These are phyloP conservation scores for Empis stercorea DNA, from an alignment of 2,888 invertebrate species.

Conservation along the genomic window DNA sequence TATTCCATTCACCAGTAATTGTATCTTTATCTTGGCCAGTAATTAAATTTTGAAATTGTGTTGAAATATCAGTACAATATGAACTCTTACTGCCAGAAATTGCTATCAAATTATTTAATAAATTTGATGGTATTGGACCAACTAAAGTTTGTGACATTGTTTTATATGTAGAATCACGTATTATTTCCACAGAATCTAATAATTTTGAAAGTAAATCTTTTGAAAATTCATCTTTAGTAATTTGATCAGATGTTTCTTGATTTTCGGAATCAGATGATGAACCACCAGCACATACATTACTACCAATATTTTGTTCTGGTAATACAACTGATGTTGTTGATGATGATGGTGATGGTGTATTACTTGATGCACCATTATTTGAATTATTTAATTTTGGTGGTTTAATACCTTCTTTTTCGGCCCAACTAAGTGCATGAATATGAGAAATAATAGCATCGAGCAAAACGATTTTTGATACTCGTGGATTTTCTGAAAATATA, in stretches of 20 bases:
- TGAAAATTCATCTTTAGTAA: conserved; percentile 15
- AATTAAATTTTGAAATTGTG: conserved; percentile 29
- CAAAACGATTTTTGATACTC: conserved; percentile 30
- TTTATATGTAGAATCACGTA: conserved; percentile 26
- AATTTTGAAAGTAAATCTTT: conserved; percentile 28
- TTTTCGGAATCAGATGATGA: conserved; percentile 21
- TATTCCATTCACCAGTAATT: conserved; percentile 32
- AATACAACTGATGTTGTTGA: conserved; percentile 12
- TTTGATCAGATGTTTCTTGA: conserved; percentile 5
- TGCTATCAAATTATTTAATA: conserved; percentile 30
- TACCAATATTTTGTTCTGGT: conserved; percentile 21
- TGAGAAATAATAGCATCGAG: conserved; percentile 32
- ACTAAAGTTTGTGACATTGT: conserved; percentile 31
- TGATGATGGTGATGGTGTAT: conserved; percentile 8
- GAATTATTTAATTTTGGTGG: conserved; percentile 19
- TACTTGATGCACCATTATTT: conserved; percentile 17
- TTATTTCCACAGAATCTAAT: conserved; percentile 25
- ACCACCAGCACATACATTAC: background rate
- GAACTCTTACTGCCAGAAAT: conserved; percentile 30
- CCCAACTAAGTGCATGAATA: conserved; percentile 33
- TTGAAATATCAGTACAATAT: conserved; percentile 28
- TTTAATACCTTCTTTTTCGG: conserved; percentile 29
- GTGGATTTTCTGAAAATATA: conserved; percentile 23
- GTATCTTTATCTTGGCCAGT: conserved; percentile 33
- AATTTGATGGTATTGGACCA: conserved; percentile 25